Evolutionary conservation across 1,140 invertebrate species (phyloP), one percentile per base, ranked within the genome.

Genomic region (Apis cerana): DNA sequence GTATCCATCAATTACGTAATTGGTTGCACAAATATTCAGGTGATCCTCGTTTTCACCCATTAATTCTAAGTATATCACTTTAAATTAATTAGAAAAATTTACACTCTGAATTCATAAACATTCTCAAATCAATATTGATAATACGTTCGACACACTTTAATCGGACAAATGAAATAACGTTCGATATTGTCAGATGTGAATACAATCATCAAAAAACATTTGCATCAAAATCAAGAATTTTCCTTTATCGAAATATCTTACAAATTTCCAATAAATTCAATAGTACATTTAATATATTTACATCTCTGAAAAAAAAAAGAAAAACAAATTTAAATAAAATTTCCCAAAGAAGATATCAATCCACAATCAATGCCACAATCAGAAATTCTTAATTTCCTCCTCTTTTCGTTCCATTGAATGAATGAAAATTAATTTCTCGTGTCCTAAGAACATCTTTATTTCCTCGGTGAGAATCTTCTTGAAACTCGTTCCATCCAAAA

Each of bases 1-100:
- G 84, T 74, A 76, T 74, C 70, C 27, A 52, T 71, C 71, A 75
- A 76, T 17, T 5, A 21, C 33, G 11, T 59, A 27, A n/a, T 59
- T 48, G 54, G 11, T 59, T n/a, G 69, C 33, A 78, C 76, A 9
- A 69, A 59, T 69, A 27, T n/a, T 50, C 65, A 58, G n/a, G 21
- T 69, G 17, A 19, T 23, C 50, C 1, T 19, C 23, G 10, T 59
- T 1, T 19, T 50, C 5, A 21, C 15, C 19, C 17, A 43, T 5
- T 17, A 1, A 0, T 67, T 19, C 7, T 9, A 15, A 62, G 61
- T 23, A 65, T 43, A 65, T 43, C 33, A 0, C 12, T 12, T 43
- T 15, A 5, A 43, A 43, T 65, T 21, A 5, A 64, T 33, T 23
- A 10, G n/a, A 0, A 13, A 62, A 23, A 12, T 12, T 52, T n/a